A percentile compares a stretch with the other conserved stretches of the same genome.
Evolutionary conservation across 2,888 invertebrate species (phyloP).

Genomic region (Atrina japonica): DNA sequence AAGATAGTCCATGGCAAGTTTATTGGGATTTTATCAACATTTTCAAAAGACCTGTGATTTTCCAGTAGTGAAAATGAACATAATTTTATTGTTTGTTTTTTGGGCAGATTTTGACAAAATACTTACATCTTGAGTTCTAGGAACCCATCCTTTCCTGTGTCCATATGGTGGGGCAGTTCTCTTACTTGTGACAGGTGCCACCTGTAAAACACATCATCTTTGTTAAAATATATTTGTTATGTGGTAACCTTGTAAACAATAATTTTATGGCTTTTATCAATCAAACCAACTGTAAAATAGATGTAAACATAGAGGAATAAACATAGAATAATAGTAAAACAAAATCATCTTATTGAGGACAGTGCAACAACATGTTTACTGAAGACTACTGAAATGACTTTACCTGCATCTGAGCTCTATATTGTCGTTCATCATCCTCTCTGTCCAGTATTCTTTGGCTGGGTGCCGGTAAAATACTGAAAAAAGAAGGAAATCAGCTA

Average conservation of each 20-base stretch:
- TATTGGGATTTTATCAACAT: too few species aligned
- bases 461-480: slow-evolving; percentile 92
- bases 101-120: too few species aligned
- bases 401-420: slow-evolving; percentile 75
- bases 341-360: too few species aligned
- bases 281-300: too few species aligned
- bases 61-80: too few species aligned
- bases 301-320: background rate
- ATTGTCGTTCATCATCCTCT: slow-evolving; percentile 88
- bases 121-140: slow-evolving; percentile 87
- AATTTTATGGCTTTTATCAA: too few species aligned
- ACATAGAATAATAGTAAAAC: background rate
- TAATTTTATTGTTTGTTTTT: too few species aligned
- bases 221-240: background rate
- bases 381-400: background rate
- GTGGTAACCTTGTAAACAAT: too few species aligned
- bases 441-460: slow-evolving; percentile 93
- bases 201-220: slow-evolving; percentile 48
- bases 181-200: slow-evolving; percentile 68
- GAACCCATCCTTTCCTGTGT: slow-evolving; percentile 96
- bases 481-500: too few species aligned
- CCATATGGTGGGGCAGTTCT: slow-evolving; percentile 91
- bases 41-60: too few species aligned
- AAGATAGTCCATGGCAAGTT: too few species aligned
- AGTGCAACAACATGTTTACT: too few species aligned